Base-by-base conservation (phyloP, 1,140 invertebrate genomes). In the Drosophila guanche region DNA sequence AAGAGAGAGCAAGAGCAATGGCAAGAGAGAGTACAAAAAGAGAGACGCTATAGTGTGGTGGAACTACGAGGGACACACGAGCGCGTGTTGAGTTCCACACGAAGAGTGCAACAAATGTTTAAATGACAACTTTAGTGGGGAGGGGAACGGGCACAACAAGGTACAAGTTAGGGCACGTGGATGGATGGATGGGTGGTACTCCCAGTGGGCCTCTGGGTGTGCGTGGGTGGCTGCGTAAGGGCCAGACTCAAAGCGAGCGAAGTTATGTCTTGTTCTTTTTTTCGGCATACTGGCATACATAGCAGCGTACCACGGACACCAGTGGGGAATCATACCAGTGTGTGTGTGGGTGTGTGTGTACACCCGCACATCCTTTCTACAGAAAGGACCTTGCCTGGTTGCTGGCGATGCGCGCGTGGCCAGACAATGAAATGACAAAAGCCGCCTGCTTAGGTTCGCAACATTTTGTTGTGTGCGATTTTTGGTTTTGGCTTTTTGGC, bases 71-170 rank as follows among this genome's bases (percentile, higher is more conserved):
- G 51, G 40, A 40, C 54, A 33, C 29, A 4, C 52, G 41, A 61
- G 57, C 52, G 45, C 47, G 53, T 50, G 62, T 62, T 74, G 61
- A 62, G 29, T 46, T 43, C 42, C 50, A n/a, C 25, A 23, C 65
- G 29, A 43, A 63, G 75, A 84, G 79, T 84, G 79, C 79, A 84
- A 84, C 79, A 84, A 84, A 84, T 84, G 79, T 79, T 62, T 76
- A 50, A 40, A 33, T 40, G 50, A 22, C 57, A 63, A 45, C 50
- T 52, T 53, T 57, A 56, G 16, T 20, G 57, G 67, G 47, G 14
- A 8, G 25, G 48, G 16, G 22, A 0, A 6, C 2, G 3, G 10
- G 33, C 10, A 37, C 71, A 80, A 76, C 63, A 46, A 72, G 72
- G 72, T 81, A 67, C 74, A 53, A 14, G 69, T 77, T 77, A 69